phyloP scores from a whole-genome alignment of 2,113 vertebrate genomes.

The Colistium nudipinnis region DNA sequence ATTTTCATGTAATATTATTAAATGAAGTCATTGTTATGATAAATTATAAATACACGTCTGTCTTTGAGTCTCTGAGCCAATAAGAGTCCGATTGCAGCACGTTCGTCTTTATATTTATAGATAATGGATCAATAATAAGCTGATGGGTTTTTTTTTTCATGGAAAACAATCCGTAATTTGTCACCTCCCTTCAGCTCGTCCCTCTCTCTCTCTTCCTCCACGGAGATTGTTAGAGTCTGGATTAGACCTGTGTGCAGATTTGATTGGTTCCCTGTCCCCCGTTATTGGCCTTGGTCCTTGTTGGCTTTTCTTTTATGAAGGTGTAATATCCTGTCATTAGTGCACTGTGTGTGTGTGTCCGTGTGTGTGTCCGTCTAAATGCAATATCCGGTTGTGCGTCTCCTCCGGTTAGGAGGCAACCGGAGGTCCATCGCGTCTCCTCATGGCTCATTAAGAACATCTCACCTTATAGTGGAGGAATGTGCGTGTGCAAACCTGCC shows the following conservation, averaged over 20 bases:
- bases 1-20: too few relatives aligned
- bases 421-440: conserved; percentile 48
- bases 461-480: conserved; percentile 31
- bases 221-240: neutral
- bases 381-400: conserved; percentile 54
- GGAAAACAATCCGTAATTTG: conserved; percentile 40
- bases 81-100: conserved; percentile 9
- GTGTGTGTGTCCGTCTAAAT: neutral
- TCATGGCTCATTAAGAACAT: conserved; percentile 57
- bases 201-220: neutral
- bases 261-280: conserved; percentile 1
- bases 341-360: neutral
- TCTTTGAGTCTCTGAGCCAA: too few relatives aligned
- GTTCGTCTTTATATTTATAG: conserved; percentile 25
- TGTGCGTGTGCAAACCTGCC: conserved; percentile 43
- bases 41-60: too few relatives aligned
- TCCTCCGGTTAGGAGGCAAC: conserved; percentile 46
- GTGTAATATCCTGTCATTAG: conserved; percentile 50
- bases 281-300: conserved; percentile 1
- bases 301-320: conserved; percentile 21
- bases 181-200: conserved; percentile 16
- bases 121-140: conserved; percentile 54
- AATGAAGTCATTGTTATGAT: too few relatives aligned
- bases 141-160: conserved; percentile 40
- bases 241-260: neutral